These are phyloP conservation scores for Halichondria panicea DNA, from an alignment of 37 sponge, comb jelly and placozoan genomes.

Conservation along the genomic window DNA sequence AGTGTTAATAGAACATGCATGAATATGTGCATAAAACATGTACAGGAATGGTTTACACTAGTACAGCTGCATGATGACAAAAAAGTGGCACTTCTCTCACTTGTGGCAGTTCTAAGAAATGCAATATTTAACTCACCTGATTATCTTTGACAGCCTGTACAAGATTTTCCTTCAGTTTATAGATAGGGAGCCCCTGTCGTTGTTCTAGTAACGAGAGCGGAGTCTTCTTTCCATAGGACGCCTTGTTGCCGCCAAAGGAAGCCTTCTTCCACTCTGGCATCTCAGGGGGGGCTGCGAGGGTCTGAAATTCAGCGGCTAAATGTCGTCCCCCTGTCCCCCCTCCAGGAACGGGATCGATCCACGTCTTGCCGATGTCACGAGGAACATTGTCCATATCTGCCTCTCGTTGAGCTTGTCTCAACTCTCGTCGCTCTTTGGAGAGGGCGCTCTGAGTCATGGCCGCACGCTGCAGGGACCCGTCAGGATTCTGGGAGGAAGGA, in stretches of 20 bases:
- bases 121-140: constrained; percentile 1
- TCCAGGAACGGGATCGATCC: constrained; percentile 87
- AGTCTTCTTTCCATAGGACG: constrained; percentile 93
- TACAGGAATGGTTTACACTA: too few species aligned
- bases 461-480: constrained; percentile 96
- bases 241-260: constrained; percentile 90
- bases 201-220: constrained; percentile 88
- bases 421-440: constrained; percentile 93
- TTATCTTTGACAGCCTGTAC: constrained; percentile 62
- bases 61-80: too few species aligned
- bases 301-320: constrained; percentile 73
- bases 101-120: too few species aligned
- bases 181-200: constrained; percentile 90
- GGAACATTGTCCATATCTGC: constrained; percentile 86
- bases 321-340: constrained; percentile 46
- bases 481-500: constrained; percentile 76
- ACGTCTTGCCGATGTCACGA: constrained; percentile 82
- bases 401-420: constrained; percentile 84
- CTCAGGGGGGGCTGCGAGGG: constrained; percentile 69
- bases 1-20: too few species aligned
- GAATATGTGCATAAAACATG: too few species aligned
- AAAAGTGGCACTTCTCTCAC: too few species aligned
- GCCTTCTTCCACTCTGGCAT: constrained; percentile 96
- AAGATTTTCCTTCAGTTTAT: constrained; percentile 78
- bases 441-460: constrained; percentile 99